Conservation (phyloP, 2,113 vertebrate genomes). For the Sminthopsis crassicaudata region DNA sequence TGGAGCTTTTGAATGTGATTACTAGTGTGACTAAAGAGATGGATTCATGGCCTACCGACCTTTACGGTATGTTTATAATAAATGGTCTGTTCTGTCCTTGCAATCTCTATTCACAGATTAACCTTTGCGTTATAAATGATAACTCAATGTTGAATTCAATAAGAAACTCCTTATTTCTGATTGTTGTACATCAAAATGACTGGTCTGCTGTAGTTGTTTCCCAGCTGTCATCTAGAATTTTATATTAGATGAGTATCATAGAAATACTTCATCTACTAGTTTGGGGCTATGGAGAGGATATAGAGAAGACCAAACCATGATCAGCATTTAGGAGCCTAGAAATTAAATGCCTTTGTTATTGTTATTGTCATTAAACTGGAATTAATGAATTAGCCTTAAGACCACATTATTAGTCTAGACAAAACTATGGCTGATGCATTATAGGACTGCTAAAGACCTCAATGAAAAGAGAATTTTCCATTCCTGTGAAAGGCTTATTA, state of each 20-base stretch:
- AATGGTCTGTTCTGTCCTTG: constrained; percentile 37
- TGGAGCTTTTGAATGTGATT: background rate
- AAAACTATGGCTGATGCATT: background rate
- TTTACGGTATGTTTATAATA: background rate
- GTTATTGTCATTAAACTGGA: background rate
- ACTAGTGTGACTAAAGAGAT: background rate
- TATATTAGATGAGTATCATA: constrained; percentile 11
- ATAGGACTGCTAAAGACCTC: background rate
- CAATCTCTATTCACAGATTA: constrained; percentile 13
- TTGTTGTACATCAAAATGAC: constrained; percentile 49
- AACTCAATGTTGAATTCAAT: constrained; percentile 33
- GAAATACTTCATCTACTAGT: background rate
- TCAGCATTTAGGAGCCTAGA: background rate
- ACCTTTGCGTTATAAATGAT: constrained; percentile 46
- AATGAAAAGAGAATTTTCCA: background rate
- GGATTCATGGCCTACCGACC: background rate
- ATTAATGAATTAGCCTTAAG: constrained; percentile 28
- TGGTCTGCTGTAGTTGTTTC: constrained; percentile 27
- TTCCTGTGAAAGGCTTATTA: background rate
- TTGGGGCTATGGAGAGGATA: background rate
- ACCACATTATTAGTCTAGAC: background rate
- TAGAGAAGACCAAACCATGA: fast-evolving
- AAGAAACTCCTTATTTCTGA: constrained; percentile 42
- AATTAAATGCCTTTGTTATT: background rate
- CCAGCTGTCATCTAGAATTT: constrained; percentile 17